Percentiles rank a stretch among this genome's conserved stretches.
phyloP scores from a whole-genome alignment of 2,797 vertebrate species.

The Propithecus perrieri region DNA sequence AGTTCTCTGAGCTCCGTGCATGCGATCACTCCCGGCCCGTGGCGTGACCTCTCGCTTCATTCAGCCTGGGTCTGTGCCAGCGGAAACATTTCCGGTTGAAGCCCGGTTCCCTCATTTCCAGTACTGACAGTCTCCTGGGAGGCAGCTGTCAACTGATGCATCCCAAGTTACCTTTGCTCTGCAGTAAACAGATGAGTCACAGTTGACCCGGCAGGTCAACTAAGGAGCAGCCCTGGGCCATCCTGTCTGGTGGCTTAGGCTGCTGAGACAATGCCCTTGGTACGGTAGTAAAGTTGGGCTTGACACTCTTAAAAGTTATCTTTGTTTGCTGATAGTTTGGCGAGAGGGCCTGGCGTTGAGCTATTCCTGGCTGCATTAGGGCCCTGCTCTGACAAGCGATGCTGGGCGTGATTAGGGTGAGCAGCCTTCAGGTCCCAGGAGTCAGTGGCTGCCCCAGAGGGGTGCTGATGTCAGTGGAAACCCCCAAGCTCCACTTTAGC shows the following conservation, averaged over 20 bases:
- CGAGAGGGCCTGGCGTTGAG: conserved; percentile 28
- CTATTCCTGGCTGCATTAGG: background rate
- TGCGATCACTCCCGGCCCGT: background rate
- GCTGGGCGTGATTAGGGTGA: background rate
- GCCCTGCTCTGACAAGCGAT: background rate
- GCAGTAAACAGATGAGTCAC: conserved; percentile 64
- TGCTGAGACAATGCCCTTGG: background rate
- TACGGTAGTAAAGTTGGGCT: conserved; percentile 59
- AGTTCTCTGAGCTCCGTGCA: background rate
- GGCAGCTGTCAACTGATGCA: background rate
- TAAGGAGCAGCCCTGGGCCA: background rate
- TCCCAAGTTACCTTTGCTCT: conserved; percentile 58
- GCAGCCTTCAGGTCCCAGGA: background rate
- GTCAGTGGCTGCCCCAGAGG: background rate
- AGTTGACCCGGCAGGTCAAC: conserved; percentile 1
- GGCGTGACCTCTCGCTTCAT: background rate
- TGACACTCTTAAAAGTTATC: conserved; percentile 41
- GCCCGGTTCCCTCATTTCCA: conserved; percentile 36
- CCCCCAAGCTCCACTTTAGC: background rate
- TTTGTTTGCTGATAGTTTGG: conserved; percentile 57
- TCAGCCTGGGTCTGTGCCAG: background rate
- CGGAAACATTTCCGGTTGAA: conserved; percentile 42
- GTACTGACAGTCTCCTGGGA: conserved; percentile 5
- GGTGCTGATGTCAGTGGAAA: background rate
- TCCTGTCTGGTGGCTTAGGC: conserved; percentile 22